Percentiles rank a stretch among this genome's conserved stretches.
Evolutionary conservation across 1,140 invertebrate species (phyloP).

Genomic region (Bradynema listronoti): DNA sequence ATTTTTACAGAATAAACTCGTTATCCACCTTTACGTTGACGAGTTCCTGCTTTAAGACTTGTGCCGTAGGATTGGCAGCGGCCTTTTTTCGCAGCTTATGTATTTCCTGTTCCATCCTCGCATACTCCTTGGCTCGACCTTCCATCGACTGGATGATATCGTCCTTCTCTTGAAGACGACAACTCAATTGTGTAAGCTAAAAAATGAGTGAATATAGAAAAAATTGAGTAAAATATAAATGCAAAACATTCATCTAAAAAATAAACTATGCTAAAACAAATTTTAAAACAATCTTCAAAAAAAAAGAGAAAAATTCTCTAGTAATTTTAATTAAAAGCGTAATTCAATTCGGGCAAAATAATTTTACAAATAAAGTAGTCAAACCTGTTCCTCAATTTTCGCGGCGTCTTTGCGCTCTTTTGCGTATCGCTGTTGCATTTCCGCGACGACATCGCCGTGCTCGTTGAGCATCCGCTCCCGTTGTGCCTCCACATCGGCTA

Average conservation of each 20-base stretch:
- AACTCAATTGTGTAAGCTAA: conserved; percentile 41
- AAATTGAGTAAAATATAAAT: neutral
- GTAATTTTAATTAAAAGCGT: too few relatives aligned
- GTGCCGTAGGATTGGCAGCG: conserved; percentile 32
- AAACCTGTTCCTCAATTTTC: conserved; percentile 36
- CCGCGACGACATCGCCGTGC: conserved; percentile 34
- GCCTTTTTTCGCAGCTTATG: conserved; percentile 27
- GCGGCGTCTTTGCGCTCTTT: conserved; percentile 28
- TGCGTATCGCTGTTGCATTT: conserved; percentile 39
- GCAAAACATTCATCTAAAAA: too few relatives aligned
- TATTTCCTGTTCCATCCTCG: conserved; percentile 35
- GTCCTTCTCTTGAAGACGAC: conserved; percentile 35
- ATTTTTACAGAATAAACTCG: too few relatives aligned
- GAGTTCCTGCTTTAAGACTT: conserved; percentile 30
- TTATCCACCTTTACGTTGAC: conserved; percentile 35
- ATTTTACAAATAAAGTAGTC: neutral
- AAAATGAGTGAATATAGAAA: conserved; percentile 13
- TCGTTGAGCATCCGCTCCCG: conserved; percentile 31
- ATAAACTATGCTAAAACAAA: too few relatives aligned
- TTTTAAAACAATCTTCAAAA: too few relatives aligned
- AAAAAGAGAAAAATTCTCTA: too few relatives aligned
- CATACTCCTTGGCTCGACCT: conserved; percentile 26
- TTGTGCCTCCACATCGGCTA: conserved; percentile 28
- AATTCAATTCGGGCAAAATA: too few relatives aligned
- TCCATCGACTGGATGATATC: conserved; percentile 23